phyloP scores from a whole-genome alignment of 2,888 invertebrate genomes.

The Dicyrtoma fusca region DNA sequence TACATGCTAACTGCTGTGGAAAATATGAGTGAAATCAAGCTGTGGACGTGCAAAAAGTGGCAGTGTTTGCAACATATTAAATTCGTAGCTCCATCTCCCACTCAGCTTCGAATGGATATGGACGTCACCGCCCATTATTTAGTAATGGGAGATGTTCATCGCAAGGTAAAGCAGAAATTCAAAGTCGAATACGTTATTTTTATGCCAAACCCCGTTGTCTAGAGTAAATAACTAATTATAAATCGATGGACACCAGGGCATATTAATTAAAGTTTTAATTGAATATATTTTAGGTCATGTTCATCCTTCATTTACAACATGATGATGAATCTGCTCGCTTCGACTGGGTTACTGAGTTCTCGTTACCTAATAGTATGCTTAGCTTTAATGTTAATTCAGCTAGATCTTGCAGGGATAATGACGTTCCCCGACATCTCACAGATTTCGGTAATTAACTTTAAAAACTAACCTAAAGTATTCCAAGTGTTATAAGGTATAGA shows the following conservation, averaged over 20 bases:
- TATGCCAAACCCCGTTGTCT: neutral
- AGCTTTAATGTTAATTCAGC: constrained; percentile 88
- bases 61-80: constrained; percentile 84
- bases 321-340: constrained; percentile 69
- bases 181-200: neutral
- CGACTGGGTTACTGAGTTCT: constrained; percentile 80
- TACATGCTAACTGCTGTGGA: constrained; percentile 90
- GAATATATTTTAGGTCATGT: constrained; percentile 66
- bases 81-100: constrained; percentile 64
- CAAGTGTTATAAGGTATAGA: neutral
- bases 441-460: constrained; percentile 43
- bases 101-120: constrained; percentile 60
- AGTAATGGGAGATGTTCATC: constrained; percentile 83
- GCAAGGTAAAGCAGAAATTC: constrained; percentile 69
- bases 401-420: constrained; percentile 59
- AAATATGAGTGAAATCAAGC: constrained; percentile 85
- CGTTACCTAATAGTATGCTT: constrained; percentile 82
- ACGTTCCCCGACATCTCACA: constrained; percentile 26
- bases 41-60: constrained; percentile 96
- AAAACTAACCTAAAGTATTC: too few relatives aligned
- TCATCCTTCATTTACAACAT: constrained; percentile 73
- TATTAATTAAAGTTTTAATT: neutral
- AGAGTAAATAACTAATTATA: too few relatives aligned
- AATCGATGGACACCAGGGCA: too few relatives aligned
- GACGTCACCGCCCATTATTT: constrained; percentile 86